These are phyloP conservation scores for Grus americana DNA, from an alignment of 2,113 vertebrate species.

Conservation along the genomic window DNA sequence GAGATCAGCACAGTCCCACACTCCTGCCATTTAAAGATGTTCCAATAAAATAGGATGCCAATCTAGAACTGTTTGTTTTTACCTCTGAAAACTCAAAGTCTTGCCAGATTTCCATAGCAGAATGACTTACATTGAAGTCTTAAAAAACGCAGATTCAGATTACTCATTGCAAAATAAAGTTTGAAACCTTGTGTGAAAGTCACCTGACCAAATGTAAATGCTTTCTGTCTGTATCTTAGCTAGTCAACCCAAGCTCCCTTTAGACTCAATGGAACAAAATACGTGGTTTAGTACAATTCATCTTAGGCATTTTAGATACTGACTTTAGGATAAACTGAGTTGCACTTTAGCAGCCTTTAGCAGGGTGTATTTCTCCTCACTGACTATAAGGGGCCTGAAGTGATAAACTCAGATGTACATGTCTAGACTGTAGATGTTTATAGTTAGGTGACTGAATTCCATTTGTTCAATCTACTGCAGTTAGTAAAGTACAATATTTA, in stretches of 20 bases:
- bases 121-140: neutral
- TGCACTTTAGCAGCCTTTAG: conserved; percentile 1
- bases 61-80: neutral
- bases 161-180: neutral
- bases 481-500: neutral
- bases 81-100: neutral
- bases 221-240: neutral
- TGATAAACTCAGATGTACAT: neutral
- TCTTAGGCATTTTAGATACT: neutral
- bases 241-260: neutral
- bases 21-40: neutral
- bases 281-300: neutral
- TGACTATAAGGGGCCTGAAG: neutral
- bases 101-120: neutral
- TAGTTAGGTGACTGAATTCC: neutral
- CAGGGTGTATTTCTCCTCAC: neutral
- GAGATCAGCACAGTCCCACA: neutral
- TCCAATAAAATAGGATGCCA: neutral
- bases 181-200: neutral
- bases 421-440: conserved; percentile 5
- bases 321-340: conserved; percentile 18
- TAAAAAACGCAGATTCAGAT: neutral
- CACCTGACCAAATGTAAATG: neutral
- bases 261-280: neutral
- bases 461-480: neutral